Conservation (phyloP, 2,888 invertebrate genomes). For the Dryobota labecula region DNA sequence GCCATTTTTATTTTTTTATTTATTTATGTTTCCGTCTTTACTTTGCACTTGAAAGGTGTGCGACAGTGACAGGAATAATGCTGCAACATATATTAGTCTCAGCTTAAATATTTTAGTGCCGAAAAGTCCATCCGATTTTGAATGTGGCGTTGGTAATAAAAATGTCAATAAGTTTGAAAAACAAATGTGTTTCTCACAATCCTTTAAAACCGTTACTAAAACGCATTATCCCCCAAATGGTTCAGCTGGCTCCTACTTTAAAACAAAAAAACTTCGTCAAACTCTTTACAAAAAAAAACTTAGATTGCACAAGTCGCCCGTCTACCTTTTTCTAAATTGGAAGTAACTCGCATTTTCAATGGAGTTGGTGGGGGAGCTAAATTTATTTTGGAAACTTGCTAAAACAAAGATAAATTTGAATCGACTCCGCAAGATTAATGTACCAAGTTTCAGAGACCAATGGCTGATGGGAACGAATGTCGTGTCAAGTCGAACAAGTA, state of each 20-base stretch:
- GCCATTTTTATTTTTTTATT: too few relatives aligned
- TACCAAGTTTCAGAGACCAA: constrained; percentile 70
- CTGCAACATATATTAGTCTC: too few relatives aligned
- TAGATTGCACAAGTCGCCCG: constrained; percentile 35
- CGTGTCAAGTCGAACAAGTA: constrained; percentile 59
- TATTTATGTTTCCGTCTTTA: too few relatives aligned
- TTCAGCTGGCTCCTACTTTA: background rate
- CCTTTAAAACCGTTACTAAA: background rate
- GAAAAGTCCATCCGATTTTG: background rate
- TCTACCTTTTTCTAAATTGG: constrained; percentile 53
- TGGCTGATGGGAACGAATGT: constrained; percentile 63
- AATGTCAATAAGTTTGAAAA: background rate
- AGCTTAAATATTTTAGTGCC: background rate
- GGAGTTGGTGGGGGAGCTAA: constrained; percentile 62
- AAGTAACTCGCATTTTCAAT: constrained; percentile 67
- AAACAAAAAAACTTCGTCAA: constrained; percentile 27
- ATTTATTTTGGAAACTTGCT: constrained; percentile 80
- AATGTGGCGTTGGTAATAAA: background rate
- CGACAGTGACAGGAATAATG: background rate
- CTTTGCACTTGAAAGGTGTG: background rate
- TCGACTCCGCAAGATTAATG: constrained; percentile 82
- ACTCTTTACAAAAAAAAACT: constrained; percentile 18
- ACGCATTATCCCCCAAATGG: background rate
- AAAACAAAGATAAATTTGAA: constrained; percentile 84
- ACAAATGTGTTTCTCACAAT: background rate